Evolutionary conservation across 2,888 invertebrate species (phyloP), one percentile per base, ranked within the genome.

Genomic region (Syrphus vitripennis): DNA sequence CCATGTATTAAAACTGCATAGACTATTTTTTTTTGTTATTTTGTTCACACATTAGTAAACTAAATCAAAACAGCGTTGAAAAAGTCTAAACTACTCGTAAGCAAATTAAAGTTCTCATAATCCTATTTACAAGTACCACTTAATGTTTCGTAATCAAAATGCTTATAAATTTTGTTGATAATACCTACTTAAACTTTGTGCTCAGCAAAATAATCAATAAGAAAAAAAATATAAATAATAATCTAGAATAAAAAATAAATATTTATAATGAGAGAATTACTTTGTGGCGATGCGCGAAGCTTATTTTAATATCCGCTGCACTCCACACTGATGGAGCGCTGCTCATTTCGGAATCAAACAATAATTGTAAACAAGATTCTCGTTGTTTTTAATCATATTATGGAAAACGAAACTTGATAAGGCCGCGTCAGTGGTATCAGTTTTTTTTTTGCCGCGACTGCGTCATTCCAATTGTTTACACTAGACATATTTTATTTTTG

Each of bases 301-400:
- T 14, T 21, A 19, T 45, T 40, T 19, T 21, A 21, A 40, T 69
- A 29, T 37, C 31, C n/a, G 37, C 14, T 78, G 42, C 53, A 71
- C 70, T 61, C 59, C 16, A 59, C 26, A 48, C 19, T 31, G n/a
- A n/a, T n/a, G 19, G 7, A 67, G 40, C 29, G 57, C 50, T 67
- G 16, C 59, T 67, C 67, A 59, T 59, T 74, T 74, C 48, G 12
- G 67, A 59, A 79, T 57, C 71, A 79, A 71, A 72, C 48, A 65
- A 71, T 16, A 26, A 63, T 16, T 29, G 53, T 65, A 40, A 67
- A 67, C 72, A 74, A 59, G 57, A 26, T 12, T 57, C 9, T 26
- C 10, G 26, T 42, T 10, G 67, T 50, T 65, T 70, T 80, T 65
- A 67, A 31, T 80, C 67, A 79, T 70, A 53, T 31, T n/a, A 21